Percentiles rank a stretch among this genome's conserved stretches.
Conservation (phyloP, 2,797 vertebrate species). For the Echeneis naucrates region DNA sequence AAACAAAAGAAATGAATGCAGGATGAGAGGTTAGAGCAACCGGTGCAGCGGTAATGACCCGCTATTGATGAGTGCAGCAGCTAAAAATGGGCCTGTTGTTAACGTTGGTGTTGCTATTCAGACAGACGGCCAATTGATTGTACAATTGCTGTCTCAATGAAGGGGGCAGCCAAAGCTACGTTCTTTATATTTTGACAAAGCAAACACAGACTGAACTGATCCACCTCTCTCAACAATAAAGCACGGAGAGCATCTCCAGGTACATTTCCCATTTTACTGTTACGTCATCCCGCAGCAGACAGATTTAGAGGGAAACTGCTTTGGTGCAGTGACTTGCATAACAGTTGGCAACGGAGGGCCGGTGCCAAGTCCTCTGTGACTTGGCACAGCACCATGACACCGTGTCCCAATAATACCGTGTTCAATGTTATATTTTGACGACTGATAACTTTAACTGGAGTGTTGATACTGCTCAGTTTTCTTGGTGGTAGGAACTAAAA, state of each 20-base stretch:
- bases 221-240: background rate
- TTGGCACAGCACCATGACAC: background rate
- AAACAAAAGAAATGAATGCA: background rate
- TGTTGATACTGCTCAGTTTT: background rate
- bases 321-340: constrained; percentile 12
- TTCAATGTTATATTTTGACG: background rate
- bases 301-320: constrained; percentile 1
- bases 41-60: background rate
- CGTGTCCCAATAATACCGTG: too few species aligned
- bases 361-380: constrained; percentile 15
- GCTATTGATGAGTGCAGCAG: background rate
- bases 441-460: background rate
- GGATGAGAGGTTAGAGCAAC: background rate
- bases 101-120: background rate
- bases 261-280: background rate
- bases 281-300: background rate
- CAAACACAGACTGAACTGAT: background rate
- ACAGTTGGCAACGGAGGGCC: constrained; percentile 1
- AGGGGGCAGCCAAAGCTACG: too few species aligned
- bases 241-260: background rate
- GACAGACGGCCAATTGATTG: background rate
- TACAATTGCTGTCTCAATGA: background rate
- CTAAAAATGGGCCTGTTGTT: background rate
- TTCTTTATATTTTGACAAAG: background rate
- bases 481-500: background rate